Evolutionary conservation across 2,113 vertebrate genomes (phyloP), one percentile per base, ranked within the genome.

Genomic region (Heterochromis multidens): DNA sequence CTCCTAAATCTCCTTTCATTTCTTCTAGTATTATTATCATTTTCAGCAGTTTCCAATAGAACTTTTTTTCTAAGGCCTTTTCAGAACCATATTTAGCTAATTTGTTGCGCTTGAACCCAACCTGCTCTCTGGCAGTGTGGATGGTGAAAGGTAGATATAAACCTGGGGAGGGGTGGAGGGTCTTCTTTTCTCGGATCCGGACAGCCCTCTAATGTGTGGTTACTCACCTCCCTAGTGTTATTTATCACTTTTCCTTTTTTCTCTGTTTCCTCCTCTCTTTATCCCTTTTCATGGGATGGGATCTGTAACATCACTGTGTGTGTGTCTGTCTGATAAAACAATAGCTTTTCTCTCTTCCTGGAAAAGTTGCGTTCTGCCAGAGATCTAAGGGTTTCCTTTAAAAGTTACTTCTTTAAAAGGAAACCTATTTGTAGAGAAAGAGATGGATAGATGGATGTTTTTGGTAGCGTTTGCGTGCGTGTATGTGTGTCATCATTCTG

Each of bases 71-170:
- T 82, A 88, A 89, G 83, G 89, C 86, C 93, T 85, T 94, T 94
- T 96, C 91, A 95, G 79, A 91, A 88, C 57, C 84, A 95, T 94
- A 95, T 95, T 95, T 93, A 90, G 93, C 90, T 94, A 72, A 96
- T 95, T 95, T 94, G 94, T 95, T 94, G 92, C 90, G 92, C 93
- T 96, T 95, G 91, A 95, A 92, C 92, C 91, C 83, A 89, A 94
- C 89, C 87, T 90, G 90, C 85, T 92, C 79, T 78, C 79, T 84
- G 86, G 70, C 67, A 70, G 11, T 88, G 86, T 74, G 54, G 11
- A 52, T 16, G 23, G 54, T 95, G 93, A 96, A 95, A 94, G 88
- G 94, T 88, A 95, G 85, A 87, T 94, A 87, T 90, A 93, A 87
- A 87, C 90, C 86, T 93, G 88, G 91, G 93, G 91, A 57, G 67